These are phyloP conservation scores for Austrolebias charrua DNA, from an alignment of 2,797 vertebrate species.

Conservation along the genomic window DNA sequence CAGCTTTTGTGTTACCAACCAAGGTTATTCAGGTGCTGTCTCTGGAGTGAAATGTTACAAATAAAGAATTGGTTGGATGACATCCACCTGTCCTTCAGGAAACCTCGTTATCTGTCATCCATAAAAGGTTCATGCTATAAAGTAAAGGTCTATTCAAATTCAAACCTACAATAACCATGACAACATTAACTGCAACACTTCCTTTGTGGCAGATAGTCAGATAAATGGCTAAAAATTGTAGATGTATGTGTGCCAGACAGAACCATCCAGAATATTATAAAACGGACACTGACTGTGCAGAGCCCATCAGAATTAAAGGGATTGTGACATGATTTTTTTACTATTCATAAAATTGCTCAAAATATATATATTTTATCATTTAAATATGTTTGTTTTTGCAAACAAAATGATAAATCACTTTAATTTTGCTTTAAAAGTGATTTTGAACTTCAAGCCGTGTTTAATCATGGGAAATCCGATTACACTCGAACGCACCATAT, in stretches of 20 bases:
- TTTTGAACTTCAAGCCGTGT: too few species aligned
- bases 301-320: not conserved
- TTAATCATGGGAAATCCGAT: too few species aligned
- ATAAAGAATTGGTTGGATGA: slow-evolving; percentile 30
- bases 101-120: slow-evolving; percentile 22
- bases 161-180: not conserved
- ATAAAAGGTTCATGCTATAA: not conserved
- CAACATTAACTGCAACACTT: not conserved
- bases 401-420: too few species aligned
- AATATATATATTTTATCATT: too few species aligned
- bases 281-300: not conserved
- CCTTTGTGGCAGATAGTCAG: not conserved
- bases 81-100: slow-evolving; percentile 33
- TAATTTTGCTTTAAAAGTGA: too few species aligned
- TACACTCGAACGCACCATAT: too few species aligned
- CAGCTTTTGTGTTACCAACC: slow-evolving; percentile 46
- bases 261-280: not conserved
- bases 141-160: not conserved
- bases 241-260: not conserved
- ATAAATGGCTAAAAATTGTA: not conserved
- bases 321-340: too few species aligned
- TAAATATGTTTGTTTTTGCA: too few species aligned
- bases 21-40: slow-evolving; percentile 47
- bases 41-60: slow-evolving; percentile 24
- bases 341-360: too few species aligned